phyloP scores from a whole-genome alignment of 2,888 invertebrate species.

The Microdon myrmicae region DNA sequence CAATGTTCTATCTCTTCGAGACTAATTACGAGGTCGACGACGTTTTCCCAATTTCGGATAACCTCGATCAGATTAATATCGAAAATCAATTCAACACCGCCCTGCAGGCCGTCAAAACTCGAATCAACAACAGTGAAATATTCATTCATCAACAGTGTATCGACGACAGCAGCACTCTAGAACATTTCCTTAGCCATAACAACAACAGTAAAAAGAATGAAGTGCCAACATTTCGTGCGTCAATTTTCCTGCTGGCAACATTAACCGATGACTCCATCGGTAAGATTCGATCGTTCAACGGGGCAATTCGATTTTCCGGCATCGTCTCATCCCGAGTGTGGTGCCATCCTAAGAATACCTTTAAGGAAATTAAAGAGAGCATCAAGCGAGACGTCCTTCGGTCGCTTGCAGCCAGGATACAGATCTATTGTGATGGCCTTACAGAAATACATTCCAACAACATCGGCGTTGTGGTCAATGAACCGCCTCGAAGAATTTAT shows the following conservation, averaged over 20 bases:
- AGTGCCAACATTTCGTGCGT: constrained; percentile 67
- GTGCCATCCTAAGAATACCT: constrained; percentile 79
- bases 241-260: constrained; percentile 77
- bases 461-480: constrained; percentile 75
- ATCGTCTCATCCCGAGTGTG: constrained; percentile 73
- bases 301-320: constrained; percentile 62
- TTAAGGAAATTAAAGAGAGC: constrained; percentile 77
- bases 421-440: constrained; percentile 92
- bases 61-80: constrained; percentile 66
- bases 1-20: constrained; percentile 81
- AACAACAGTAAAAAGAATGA: constrained; percentile 38
- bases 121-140: constrained; percentile 72
- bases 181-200: constrained; percentile 68
- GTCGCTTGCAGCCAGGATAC: constrained; percentile 85
- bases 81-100: constrained; percentile 63
- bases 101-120: constrained; percentile 56
- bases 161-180: constrained; percentile 73
- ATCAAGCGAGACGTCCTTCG: constrained; percentile 86
- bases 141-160: constrained; percentile 80
- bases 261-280: constrained; percentile 63
- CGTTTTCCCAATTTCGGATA: constrained; percentile 75
- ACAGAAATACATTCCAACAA: constrained; percentile 68
- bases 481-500: constrained; percentile 87
- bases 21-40: constrained; percentile 81
- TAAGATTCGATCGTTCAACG: constrained; percentile 60